Evolutionary conservation across 2,888 invertebrate genomes (phyloP).

Genomic region (Gryllus longicercus): DNA sequence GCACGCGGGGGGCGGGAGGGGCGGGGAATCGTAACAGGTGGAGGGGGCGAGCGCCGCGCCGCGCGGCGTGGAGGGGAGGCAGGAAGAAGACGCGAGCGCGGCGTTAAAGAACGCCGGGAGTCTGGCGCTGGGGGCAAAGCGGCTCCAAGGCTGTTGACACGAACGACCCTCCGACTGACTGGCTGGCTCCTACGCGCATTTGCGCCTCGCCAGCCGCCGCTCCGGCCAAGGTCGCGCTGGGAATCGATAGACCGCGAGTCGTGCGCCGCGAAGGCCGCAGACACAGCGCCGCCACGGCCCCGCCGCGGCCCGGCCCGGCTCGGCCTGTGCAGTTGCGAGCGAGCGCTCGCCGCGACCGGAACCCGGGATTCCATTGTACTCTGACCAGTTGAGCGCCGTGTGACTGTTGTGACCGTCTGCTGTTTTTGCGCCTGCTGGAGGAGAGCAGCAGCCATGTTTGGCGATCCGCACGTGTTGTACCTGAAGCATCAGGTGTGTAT

Average conservation of each 20-base stretch:
- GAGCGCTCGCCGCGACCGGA: not conserved
- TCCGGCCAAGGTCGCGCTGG: not conserved
- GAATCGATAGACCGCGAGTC: not conserved
- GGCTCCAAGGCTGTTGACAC: too few species aligned
- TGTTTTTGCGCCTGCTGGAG: not conserved
- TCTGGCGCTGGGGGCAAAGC: too few species aligned
- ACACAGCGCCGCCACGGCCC: not conserved
- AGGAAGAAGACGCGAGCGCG: too few species aligned
- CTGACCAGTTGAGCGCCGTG: not conserved
- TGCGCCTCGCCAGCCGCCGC: not conserved
- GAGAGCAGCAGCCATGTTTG: conserved; percentile 33
- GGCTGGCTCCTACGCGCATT: not conserved
- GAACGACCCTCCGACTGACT: too few species aligned
- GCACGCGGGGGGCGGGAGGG: too few species aligned
- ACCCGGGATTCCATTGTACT: not conserved
- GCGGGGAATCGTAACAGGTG: too few species aligned
- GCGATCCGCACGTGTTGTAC: conserved; percentile 37
- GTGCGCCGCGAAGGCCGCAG: not conserved
- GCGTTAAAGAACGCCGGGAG: too few species aligned
- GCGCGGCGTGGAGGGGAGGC: too few species aligned
- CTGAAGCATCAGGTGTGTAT: conserved; percentile 35
- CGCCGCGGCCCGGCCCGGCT: too few species aligned
- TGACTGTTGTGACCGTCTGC: not conserved
- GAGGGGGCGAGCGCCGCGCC: too few species aligned
- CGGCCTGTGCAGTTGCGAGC: not conserved